Percentiles rank a stretch among this genome's conserved stretches.
Conservation (phyloP, 1,140 invertebrate genomes). For the Portunus trituberculatus region DNA sequence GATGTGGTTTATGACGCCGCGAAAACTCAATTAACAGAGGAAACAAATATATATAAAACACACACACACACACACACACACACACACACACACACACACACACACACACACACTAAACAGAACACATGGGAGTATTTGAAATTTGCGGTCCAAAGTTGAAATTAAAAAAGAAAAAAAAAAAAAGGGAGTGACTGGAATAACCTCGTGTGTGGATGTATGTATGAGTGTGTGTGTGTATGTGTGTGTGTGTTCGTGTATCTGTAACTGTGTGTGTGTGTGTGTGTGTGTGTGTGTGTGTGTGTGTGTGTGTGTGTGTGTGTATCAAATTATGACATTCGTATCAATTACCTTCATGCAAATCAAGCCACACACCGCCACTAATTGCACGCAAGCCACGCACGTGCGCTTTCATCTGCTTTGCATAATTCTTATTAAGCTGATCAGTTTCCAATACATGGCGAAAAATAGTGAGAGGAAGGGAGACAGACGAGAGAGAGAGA, state of each 20-base stretch:
- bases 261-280: not conserved
- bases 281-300: not conserved
- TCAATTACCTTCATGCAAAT: too few species aligned
- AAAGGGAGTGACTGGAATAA: not conserved
- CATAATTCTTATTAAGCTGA: too few species aligned
- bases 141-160: not conserved
- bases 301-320: not conserved
- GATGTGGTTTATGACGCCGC: not conserved
- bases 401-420: too few species aligned
- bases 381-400: too few species aligned
- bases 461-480: too few species aligned
- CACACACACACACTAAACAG: not conserved
- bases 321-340: not conserved
- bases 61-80: not conserved
- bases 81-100: not conserved
- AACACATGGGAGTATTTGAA: not conserved
- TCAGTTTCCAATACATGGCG: too few species aligned
- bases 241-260: not conserved
- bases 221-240: not conserved
- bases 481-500: too few species aligned
- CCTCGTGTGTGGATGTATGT: not conserved
- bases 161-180: not conserved
- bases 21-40: not conserved
- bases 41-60: too few species aligned
- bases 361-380: too few species aligned